Evolutionary conservation across 2,113 vertebrate species (phyloP).

Genomic region (Emydocephalus ijimae): DNA sequence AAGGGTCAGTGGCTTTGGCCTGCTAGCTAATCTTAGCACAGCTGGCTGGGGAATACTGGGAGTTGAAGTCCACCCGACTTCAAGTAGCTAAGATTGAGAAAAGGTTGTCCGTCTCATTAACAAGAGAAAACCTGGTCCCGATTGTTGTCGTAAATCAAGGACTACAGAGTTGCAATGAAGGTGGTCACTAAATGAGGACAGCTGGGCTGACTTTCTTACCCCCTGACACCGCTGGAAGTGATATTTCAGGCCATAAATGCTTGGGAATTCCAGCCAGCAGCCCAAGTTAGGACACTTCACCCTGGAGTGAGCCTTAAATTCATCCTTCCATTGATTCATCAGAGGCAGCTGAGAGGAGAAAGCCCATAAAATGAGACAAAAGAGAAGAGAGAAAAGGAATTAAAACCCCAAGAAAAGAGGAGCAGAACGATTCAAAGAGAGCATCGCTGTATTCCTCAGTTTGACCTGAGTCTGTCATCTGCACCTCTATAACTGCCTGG

Average conservation of each 20-base stretch:
- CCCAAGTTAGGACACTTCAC: conserved; percentile 92
- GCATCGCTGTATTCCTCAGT: not conserved
- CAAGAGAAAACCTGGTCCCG: not conserved
- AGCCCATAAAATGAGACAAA: not conserved
- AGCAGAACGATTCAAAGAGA: not conserved
- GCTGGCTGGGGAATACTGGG: not conserved
- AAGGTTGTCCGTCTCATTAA: not conserved
- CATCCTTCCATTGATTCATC: conserved; percentile 95
- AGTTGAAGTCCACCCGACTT: not conserved
- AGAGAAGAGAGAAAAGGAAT: rapidly evolving
- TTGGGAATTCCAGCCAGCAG: conserved; percentile 97
- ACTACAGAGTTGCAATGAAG: not conserved
- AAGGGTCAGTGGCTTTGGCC: not conserved
- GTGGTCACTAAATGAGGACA: not conserved
- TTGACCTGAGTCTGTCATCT: too few relatives aligned
- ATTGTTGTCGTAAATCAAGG: not conserved
- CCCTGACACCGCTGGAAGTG: conserved; percentile 96
- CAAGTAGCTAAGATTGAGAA: not conserved
- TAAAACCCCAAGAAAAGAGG: not conserved
- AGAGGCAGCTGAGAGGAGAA: conserved; percentile 76
- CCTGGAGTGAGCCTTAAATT: conserved; percentile 90
- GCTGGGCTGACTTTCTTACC: conserved; percentile 71
- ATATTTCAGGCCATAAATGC: conserved; percentile 96
- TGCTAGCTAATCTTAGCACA: not conserved
- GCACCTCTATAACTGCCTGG: too few relatives aligned